Percentiles rank a stretch among this genome's conserved stretches.
Evolutionary conservation across 2,888 invertebrate species (phyloP).

Genomic region (Eupsilia transversa): DNA sequence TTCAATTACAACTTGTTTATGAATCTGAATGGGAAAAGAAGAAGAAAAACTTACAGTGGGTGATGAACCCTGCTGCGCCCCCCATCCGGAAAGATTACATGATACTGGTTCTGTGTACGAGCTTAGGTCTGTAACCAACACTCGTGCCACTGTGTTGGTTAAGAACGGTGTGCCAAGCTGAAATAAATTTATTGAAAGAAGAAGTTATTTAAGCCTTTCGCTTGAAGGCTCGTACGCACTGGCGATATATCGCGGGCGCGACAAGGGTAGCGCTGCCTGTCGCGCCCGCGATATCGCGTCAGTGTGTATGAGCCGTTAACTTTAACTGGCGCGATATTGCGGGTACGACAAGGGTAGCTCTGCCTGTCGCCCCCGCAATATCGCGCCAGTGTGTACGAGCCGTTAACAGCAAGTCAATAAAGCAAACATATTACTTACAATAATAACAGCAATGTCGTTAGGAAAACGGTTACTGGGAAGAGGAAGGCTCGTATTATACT

Average conservation of each 20-base stretch:
- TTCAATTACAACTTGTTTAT: not conserved
- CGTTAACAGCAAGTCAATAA: not conserved
- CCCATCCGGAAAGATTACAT: conserved; percentile 30
- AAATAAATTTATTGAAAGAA: not conserved
- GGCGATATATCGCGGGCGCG: no score
- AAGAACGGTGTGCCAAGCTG: conserved; percentile 15
- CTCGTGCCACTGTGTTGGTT: not conserved
- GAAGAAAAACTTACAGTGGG: conserved; percentile 15
- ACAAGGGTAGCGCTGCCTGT: no score
- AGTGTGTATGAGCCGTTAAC: no score
- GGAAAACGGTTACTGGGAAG: not conserved
- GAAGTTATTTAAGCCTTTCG: not conserved
- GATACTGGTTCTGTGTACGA: not conserved
- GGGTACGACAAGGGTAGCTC: no score
- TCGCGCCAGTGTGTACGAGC: no score
- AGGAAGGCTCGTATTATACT: not conserved
- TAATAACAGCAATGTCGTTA: conserved; percentile 45
- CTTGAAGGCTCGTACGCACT: no score
- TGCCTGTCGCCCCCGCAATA: no score
- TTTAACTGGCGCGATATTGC: no score
- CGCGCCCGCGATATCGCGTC: no score
- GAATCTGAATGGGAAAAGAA: not conserved
- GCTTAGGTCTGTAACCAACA: not conserved
- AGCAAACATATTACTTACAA: conserved; percentile 19
- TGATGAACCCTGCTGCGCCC: not conserved